A percentile compares a stretch with the other conserved stretches of the same genome.
Conservation (phyloP, 2,888 invertebrate genomes). For the Agrotis clavis region DNA sequence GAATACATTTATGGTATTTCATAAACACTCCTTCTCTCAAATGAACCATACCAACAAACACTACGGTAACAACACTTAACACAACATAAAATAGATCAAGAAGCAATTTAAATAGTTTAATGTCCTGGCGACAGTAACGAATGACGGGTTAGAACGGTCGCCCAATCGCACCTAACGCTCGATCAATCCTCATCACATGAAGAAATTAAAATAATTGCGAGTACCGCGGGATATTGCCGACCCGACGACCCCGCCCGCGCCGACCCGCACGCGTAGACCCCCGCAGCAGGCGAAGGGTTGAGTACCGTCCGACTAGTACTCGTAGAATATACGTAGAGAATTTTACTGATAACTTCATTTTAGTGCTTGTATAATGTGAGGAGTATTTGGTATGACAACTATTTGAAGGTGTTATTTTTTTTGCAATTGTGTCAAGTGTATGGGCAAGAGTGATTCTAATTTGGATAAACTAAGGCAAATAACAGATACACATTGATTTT, state of each 20-base stretch:
- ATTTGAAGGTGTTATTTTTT: neutral
- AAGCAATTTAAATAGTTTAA: constrained; percentile 79
- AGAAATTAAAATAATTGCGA: constrained; percentile 90
- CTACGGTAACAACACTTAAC: constrained; percentile 30
- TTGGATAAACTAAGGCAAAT: neutral
- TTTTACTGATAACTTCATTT: constrained; percentile 26
- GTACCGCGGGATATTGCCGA: constrained; percentile 79
- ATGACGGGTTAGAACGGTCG: constrained; percentile 75
- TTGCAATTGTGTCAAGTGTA: neutral
- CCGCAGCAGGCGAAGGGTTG: constrained; percentile 74
- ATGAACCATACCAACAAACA: neutral
- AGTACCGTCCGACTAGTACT: constrained; percentile 69
- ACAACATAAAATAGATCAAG: constrained; percentile 37
- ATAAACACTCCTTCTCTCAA: neutral
- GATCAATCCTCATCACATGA: constrained; percentile 85
- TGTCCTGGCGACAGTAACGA: constrained; percentile 78
- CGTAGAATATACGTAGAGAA: constrained; percentile 45
- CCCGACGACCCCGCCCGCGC: constrained; percentile 24
- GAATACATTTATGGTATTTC: neutral
- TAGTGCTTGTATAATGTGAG: neutral
- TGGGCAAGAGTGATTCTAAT: neutral
- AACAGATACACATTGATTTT: neutral
- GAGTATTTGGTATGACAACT: neutral
- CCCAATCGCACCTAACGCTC: constrained; percentile 83
- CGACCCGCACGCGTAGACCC: constrained; percentile 65